A percentile compares a stretch with the other conserved stretches of the same genome.
phyloP scores from a whole-genome alignment of 2,797 vertebrate species.

The Eulemur albifrons region DNA sequence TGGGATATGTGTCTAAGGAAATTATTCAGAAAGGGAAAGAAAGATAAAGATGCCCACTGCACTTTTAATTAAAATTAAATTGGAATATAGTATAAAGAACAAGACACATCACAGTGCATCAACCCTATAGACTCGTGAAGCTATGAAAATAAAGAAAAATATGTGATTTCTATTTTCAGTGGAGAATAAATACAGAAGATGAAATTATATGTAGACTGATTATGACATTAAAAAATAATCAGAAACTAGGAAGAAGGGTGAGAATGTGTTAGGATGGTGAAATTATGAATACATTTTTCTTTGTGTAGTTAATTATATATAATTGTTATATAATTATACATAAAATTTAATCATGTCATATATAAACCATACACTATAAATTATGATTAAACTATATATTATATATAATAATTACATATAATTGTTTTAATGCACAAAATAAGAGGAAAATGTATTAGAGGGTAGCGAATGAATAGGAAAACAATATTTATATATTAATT shows the following conservation, averaged over 20 bases:
- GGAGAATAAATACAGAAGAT: not conserved
- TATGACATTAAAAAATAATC: not conserved
- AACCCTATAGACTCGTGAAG: not conserved
- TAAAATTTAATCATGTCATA: not conserved
- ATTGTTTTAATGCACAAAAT: not conserved
- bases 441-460: not conserved
- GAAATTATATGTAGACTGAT: not conserved
- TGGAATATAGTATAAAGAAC: not conserved
- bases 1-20: not conserved
- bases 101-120: not conserved
- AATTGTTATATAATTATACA: not conserved
- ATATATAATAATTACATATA: not conserved
- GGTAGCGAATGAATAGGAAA: not conserved
- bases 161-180: not conserved
- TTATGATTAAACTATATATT: not conserved
- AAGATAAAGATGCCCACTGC: not conserved
- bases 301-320: not conserved
- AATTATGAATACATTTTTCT: not conserved
- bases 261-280: not conserved
- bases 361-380: not conserved
- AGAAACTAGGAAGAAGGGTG: not conserved
- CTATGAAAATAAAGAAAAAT: constrained; percentile 14
- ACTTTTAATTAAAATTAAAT: constrained; percentile 26
- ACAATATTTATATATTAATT: not conserved
- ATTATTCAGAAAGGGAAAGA: not conserved